phyloP scores from a whole-genome alignment of 2,888 invertebrate genomes.

The Blastobasis adustella region DNA sequence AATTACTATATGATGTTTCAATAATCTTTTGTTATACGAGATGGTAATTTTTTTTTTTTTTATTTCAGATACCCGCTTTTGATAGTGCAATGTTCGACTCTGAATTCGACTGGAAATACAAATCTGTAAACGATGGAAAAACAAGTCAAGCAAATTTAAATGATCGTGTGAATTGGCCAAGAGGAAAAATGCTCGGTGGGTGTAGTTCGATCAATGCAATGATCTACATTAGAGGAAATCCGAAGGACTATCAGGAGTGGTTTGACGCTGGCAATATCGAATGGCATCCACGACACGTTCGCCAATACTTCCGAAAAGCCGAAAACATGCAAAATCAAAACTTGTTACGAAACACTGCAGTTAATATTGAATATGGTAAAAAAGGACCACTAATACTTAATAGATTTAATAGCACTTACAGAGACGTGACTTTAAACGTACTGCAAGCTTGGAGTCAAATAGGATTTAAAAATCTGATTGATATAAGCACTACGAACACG shows the following conservation, averaged over 20 bases:
- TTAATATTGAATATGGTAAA: constrained; percentile 40
- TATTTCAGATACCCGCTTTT: constrained; percentile 5
- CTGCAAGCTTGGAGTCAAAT: constrained; percentile 52
- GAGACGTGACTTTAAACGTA: constrained; percentile 31
- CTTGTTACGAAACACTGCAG: constrained; percentile 19
- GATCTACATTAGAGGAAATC: constrained; percentile 56
- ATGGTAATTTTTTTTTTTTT: no score
- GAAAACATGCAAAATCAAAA: constrained; percentile 50
- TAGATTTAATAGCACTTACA: constrained; percentile 51
- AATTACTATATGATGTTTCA: no score
- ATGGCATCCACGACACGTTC: constrained; percentile 71
- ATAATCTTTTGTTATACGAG: no score
- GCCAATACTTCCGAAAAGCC: constrained; percentile 61
- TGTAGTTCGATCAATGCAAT: constrained; percentile 61
- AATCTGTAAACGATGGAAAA: constrained; percentile 80
- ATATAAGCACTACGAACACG: constrained; percentile 55
- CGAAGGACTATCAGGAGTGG: constrained; percentile 69
- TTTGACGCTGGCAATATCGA: constrained; percentile 61
- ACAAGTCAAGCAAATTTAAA: constrained; percentile 77
- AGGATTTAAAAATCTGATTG: constrained; percentile 46
- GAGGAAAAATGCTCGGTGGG: constrained; percentile 77
- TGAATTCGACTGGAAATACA: constrained; percentile 84
- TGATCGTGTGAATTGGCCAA: constrained; percentile 58
- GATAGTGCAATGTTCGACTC: constrained; percentile 27
- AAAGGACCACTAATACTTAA: constrained; percentile 62